Percentiles rank a stretch among this genome's conserved stretches.
Evolutionary conservation across 2,113 vertebrate species (phyloP).

Genomic region (Motacilla alba): DNA sequence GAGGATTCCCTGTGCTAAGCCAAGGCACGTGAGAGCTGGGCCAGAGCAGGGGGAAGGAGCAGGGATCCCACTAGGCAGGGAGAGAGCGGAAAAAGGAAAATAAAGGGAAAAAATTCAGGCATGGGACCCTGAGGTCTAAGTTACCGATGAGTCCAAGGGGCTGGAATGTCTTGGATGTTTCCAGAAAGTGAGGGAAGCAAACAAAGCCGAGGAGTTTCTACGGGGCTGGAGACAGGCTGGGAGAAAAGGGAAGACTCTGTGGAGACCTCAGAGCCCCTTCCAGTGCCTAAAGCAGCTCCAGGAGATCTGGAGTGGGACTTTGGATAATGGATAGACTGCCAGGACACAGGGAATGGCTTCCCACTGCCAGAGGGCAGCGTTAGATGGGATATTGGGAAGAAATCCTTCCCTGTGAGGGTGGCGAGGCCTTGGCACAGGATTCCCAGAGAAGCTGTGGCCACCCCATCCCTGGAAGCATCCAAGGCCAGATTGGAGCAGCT

Average conservation of each 20-base stretch:
- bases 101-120: background rate
- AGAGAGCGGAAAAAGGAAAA: background rate
- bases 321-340: background rate
- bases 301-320: background rate
- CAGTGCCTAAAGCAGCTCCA: background rate
- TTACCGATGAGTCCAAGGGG: background rate
- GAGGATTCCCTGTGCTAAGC: background rate
- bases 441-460: background rate
- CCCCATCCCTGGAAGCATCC: background rate
- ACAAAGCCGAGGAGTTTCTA: background rate
- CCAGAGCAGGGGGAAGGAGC: accelerated
- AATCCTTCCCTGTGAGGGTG: background rate
- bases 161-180: background rate
- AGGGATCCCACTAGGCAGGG: background rate
- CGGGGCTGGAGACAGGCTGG: background rate
- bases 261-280: background rate
- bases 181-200: background rate
- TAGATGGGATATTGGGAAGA: background rate
- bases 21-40: accelerated
- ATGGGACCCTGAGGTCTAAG: accelerated
- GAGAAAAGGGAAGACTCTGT: background rate
- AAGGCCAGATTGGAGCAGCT: background rate
- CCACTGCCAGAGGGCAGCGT: accelerated
- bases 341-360: background rate
- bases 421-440: accelerated